phyloP scores from a whole-genome alignment of 2,797 vertebrate species.

The Picus viridis region DNA sequence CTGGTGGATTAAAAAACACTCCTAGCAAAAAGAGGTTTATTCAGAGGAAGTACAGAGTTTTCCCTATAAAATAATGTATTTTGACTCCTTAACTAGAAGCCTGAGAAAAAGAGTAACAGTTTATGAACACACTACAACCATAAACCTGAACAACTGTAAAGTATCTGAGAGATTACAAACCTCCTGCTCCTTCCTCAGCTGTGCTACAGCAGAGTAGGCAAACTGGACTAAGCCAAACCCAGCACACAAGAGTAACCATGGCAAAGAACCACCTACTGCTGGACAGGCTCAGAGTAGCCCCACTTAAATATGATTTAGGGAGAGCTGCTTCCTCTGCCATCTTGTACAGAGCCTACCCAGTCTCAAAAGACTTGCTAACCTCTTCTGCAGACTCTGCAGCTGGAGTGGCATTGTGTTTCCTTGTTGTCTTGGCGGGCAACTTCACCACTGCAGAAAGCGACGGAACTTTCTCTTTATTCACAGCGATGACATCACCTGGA shows the following conservation, averaged over 20 bases:
- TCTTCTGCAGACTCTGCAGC: slow-evolving; percentile 34
- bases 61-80: not conserved
- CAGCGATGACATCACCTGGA: slow-evolving; percentile 54
- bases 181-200: not conserved
- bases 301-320: no score
- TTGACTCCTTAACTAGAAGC: not conserved
- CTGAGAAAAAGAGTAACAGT: not conserved
- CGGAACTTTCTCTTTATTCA: slow-evolving; percentile 2
- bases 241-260: not conserved
- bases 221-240: not conserved
- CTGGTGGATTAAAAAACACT: not conserved
- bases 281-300: not conserved
- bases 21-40: not conserved
- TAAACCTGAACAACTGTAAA: not conserved
- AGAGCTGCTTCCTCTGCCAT: not conserved
- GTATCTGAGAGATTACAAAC: not conserved
- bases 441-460: slow-evolving; percentile 55
- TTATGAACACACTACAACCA: not conserved
- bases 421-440: slow-evolving; percentile 27
- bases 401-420: slow-evolving; percentile 20
- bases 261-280: not conserved
- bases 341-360: not conserved
- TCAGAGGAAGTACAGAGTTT: not conserved
- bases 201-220: not conserved
- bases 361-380: slow-evolving; percentile 62